Base-by-base conservation (phyloP, 2,888 invertebrate genomes). In the Lithophane socia region DNA sequence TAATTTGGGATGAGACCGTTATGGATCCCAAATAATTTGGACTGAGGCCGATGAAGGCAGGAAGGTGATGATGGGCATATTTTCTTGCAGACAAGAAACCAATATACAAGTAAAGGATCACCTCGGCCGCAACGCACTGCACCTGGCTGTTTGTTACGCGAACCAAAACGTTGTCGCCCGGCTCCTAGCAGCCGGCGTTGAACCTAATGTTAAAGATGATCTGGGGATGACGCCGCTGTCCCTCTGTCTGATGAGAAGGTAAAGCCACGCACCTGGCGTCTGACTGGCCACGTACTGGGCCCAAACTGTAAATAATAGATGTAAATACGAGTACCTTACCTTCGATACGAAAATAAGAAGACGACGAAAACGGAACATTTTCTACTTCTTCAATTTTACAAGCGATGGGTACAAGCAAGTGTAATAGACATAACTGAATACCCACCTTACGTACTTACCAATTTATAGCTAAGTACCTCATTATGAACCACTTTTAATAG, bases 171-270 rank as follows among this genome's bases (percentile, higher is more conserved):
- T 93, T 3, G 90, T 95, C 2, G 79, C 83, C 12, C 42, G 93
- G 3, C 91, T 97, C 2, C 78, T 97, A 21, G 72, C 90, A 5
- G 93, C 93, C 52, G 94, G 94, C 7, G 92, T 95, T 18, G 81
- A 91, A 12, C 86, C 94, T 13, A 95, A 94, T 68, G 80, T 94
- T 2, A 93, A 93, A 81, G 97, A 97, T 84, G 90, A 93, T 60
- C 89, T 97, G 54, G 95, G 95, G 47, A 94, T 96, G 93, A 96
- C 97, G n/a, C 96, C 97, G 7, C 91, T 97, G 10, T 95, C 95
- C 1, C 86, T 95, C 65, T 93, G 94, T 90, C 83, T 96, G 42
- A 93, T 96, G 92, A 94, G 96, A 89, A 94, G 93, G 96, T 95
- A 63, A 24, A 56, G 1, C 8, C 24, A 16, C 16, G 5, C 16